Evolutionary conservation across 2,888 invertebrate genomes (phyloP), one percentile per base, ranked within the genome.

Genomic region (Ypsolopha scabrella): DNA sequence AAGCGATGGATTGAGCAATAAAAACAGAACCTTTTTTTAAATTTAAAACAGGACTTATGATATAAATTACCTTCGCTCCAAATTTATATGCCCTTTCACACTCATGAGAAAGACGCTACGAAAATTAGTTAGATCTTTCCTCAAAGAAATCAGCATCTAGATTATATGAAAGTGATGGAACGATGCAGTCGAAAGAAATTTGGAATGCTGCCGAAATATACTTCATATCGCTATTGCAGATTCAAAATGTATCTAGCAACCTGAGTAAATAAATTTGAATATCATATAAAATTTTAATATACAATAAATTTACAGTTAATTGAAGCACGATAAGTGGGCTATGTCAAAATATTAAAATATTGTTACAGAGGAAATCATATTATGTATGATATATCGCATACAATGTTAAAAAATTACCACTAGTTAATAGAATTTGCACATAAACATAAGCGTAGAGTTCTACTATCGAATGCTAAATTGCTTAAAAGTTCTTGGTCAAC

Each of bases 211-310:
- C 24, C 24, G 24, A 24, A 24, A 24, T 24, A 24, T 24, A 57
- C 64, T 65, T 71, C 70, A 75, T 24, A 24, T 70, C 68, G 68
- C 62, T 65, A 73, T 72, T 61, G 67, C 74, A 72, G 72, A 71
- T 73, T 76, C 63, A 67, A 63, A 75, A 68, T 62, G 70, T 75
- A 73, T 75, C 80, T 80, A 81, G 78, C 80, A 79, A 79, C 78
- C 75, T 74, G 76, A 78, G 70, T 79, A 79, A 82, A 82, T 70
- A 70, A 82, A 80, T 74, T 71, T 70, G 72, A 72, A 70, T 72
- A 74, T 68, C 66, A 72, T 71, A 76, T 76, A 65, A 65, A 70
- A 66, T 71, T 72, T 77, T 64, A 81, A 80, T 80, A 79, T 82
- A 82, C 81, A 80, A 75, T 73, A 36, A 48, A 51, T 78, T 76